Percentiles rank a stretch among this genome's conserved stretches.
Evolutionary conservation across 1,140 invertebrate genomes (phyloP).

Genomic region (Probaryconus sp.): DNA sequence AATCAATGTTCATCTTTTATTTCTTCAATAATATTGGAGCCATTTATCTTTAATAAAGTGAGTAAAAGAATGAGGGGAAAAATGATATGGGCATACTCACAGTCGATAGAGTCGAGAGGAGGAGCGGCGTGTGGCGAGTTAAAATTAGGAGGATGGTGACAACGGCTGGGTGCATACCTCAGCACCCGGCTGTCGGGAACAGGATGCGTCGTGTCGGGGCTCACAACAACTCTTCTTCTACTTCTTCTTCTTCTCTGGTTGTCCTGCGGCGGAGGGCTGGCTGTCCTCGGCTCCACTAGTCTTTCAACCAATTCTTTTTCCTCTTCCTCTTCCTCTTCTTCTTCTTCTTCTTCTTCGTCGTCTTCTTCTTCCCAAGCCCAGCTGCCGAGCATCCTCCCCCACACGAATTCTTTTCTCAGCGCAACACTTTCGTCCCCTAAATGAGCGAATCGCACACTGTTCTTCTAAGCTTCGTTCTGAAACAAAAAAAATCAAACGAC

Average conservation of each 20-base stretch:
- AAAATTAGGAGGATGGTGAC: slow-evolving; percentile 72
- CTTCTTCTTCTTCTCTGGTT: slow-evolving; percentile 69
- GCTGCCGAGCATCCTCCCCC: slow-evolving; percentile 77
- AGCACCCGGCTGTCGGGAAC: slow-evolving; percentile 77
- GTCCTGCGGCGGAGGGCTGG: slow-evolving; percentile 63
- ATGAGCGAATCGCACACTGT: slow-evolving; percentile 63
- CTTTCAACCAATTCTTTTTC: no score
- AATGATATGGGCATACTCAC: slow-evolving; percentile 64
- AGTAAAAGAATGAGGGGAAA: not conserved
- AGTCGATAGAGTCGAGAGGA: slow-evolving; percentile 74
- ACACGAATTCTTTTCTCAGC: slow-evolving; percentile 70
- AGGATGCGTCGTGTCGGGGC: slow-evolving; percentile 74
- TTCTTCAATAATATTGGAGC: no score
- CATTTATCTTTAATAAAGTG: no score
- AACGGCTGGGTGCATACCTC: slow-evolving; percentile 77
- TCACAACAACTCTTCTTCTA: no score
- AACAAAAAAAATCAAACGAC: slow-evolving; percentile 32
- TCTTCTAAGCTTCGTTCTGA: slow-evolving; percentile 66
- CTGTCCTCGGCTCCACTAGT: no score
- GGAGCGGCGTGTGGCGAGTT: slow-evolving; percentile 71
- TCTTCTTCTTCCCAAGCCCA: slow-evolving; percentile 70
- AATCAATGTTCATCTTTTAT: no score
- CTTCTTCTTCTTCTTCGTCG: slow-evolving; percentile 65
- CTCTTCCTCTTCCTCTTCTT: slow-evolving; percentile 73
- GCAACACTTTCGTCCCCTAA: slow-evolving; percentile 71